Evolutionary conservation across 2,888 invertebrate genomes (phyloP), one percentile per base, ranked within the genome.

Genomic region (Harpalus rufipes): DNA sequence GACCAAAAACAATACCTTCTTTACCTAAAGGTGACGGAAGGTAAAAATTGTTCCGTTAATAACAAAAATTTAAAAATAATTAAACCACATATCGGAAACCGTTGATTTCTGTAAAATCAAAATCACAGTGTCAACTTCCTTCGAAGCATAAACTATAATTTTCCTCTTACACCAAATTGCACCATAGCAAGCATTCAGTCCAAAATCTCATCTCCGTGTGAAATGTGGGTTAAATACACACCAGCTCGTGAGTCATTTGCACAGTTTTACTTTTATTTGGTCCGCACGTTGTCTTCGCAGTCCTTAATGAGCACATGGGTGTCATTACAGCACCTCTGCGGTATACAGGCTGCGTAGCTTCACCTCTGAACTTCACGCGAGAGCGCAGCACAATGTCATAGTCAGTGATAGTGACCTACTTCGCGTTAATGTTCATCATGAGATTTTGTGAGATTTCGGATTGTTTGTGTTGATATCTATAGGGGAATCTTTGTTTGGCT

Each of bases 141-240:
- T 32, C 32, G 32, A 32, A 32, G 32, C 32, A 6, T 32, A 32
- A 32, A 32, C 32, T 32, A 32, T 32, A 32, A 32, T 32, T 32
- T 32, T 32, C 32, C 5, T 32, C 32, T 32, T 21, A 3, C 21
- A 21, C 21, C 21, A 21, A 21, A 21, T 21, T 21, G 21, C 21
- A 21, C 21, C 21, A 21, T 21, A 1, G 32, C 32, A 5, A 0
- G 18, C 63, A 63, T 25, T 32, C 3, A 68, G 39, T 32, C 32
- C 63, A 25, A 21, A 59, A 21, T 63, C 41, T 74, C 72, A 74
- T 74, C 72, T 74, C 72, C 44, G 72, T 74, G 72, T 74, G 16
- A 74, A 74, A 74, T 74, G 72, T 74, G 44, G 72, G 72, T 74
- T 74, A 74, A 74, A 74, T 41, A 74, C 72, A 74, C 72, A 68